Evolutionary conservation across 2,113 vertebrate genomes (phyloP).

Genomic region (Megaceryle maxima): DNA sequence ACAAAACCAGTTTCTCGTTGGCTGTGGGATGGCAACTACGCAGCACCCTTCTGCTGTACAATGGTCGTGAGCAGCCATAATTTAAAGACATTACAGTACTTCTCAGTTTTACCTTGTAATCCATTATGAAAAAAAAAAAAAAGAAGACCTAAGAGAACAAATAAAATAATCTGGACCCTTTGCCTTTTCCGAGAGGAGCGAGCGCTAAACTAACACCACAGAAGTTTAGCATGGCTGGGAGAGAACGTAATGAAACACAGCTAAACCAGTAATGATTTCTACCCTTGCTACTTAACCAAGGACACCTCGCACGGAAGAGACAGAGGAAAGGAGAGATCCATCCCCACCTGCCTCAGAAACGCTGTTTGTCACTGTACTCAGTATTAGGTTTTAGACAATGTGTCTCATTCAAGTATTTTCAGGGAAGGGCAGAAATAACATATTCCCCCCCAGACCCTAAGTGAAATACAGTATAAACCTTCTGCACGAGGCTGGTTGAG

Average conservation of each 20-base stretch:
- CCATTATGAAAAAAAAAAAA: slow-evolving; percentile 35
- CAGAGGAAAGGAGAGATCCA: not conserved
- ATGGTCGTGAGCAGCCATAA: slow-evolving; percentile 59
- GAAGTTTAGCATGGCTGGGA: not conserved
- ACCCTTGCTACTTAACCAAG: not conserved
- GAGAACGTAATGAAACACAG: not conserved
- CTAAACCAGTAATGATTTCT: not conserved
- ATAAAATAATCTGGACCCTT: slow-evolving; percentile 46
- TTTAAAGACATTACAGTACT: slow-evolving; percentile 80
- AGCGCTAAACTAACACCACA: not conserved
- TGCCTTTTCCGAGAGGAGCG: slow-evolving; percentile 52
- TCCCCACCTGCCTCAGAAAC: slow-evolving; percentile 36
- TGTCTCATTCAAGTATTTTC: slow-evolving; percentile 84
- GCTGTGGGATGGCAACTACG: slow-evolving; percentile 23
- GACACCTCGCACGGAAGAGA: not conserved
- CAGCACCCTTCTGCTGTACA: slow-evolving; percentile 65
- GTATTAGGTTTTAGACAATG: slow-evolving; percentile 67
- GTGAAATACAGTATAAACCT: slow-evolving; percentile 70
- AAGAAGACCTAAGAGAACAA: slow-evolving; percentile 34
- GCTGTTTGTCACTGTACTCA: slow-evolving; percentile 61
- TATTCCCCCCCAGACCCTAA: slow-evolving; percentile 71
- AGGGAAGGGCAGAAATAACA: slow-evolving; percentile 79
- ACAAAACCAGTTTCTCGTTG: slow-evolving; percentile 56
- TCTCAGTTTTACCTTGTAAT: slow-evolving; percentile 73
- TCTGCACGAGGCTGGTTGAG: not conserved